Conservation (phyloP, 2,888 invertebrate genomes). For the Drosophila prostipennis region DNA sequence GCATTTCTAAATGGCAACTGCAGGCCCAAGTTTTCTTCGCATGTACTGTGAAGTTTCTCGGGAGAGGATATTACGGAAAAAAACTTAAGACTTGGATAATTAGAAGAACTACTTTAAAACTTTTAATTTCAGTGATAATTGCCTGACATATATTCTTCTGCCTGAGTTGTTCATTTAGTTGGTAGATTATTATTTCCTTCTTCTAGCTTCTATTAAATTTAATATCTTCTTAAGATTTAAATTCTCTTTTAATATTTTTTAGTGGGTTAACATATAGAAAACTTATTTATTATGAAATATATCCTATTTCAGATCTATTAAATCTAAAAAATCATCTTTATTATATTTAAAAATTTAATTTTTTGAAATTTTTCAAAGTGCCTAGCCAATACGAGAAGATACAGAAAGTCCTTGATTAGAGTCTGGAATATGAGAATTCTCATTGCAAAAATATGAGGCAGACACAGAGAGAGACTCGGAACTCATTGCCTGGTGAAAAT, state of each 20-base stretch:
- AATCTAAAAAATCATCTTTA: too few species aligned
- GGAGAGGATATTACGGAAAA: constrained; percentile 14
- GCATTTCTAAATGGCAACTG: constrained; percentile 5
- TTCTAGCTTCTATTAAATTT: too few species aligned
- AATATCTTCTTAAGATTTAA: too few species aligned
- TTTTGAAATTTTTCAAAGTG: constrained; percentile 1
- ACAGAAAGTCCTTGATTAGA: constrained; percentile 31
- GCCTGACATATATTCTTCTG: background rate
- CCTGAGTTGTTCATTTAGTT: background rate
- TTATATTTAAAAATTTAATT: too few species aligned
- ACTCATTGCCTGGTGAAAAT: constrained; percentile 45
- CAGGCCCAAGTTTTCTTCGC: constrained; percentile 16
- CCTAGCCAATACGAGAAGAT: constrained; percentile 1
- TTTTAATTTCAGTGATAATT: background rate
- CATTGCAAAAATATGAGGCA: constrained; percentile 25
- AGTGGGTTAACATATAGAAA: too few species aligned
- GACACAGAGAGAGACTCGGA: constrained; percentile 9
- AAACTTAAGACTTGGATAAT: constrained; percentile 2
- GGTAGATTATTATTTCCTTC: too few species aligned
- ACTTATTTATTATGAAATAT: too few species aligned
- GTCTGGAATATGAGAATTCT: constrained; percentile 23
- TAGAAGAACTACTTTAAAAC: background rate
- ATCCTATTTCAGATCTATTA: too few species aligned
- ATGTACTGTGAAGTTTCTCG: background rate
- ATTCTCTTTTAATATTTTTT: too few species aligned